These are phyloP conservation scores for Pithys albifrons DNA, from an alignment of 2,113 vertebrate genomes.

Conservation along the genomic window DNA sequence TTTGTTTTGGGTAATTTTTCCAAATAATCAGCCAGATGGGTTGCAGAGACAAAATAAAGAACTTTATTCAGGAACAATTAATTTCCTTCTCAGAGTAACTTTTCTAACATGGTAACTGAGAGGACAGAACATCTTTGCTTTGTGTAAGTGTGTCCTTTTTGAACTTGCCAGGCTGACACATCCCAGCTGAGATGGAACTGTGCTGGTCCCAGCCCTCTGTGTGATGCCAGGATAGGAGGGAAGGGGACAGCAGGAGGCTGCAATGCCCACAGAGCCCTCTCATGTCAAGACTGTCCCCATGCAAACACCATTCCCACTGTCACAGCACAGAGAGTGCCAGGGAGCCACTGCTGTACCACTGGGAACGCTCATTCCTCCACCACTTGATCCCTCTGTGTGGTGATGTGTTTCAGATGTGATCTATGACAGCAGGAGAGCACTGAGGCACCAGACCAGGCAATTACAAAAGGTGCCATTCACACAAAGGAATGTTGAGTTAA, in stretches of 20 bases:
- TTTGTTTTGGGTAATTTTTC: background rate
- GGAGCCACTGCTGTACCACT: background rate
- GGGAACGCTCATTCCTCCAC: background rate
- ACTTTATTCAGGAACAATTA: background rate
- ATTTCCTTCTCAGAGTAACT: background rate
- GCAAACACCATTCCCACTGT: conserved; percentile 1
- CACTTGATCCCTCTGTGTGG: background rate
- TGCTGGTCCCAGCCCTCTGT: conserved; percentile 5
- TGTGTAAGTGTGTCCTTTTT: background rate
- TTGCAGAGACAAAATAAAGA: background rate
- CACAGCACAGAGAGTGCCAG: background rate
- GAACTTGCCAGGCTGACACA: conserved; percentile 39
- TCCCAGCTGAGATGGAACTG: background rate
- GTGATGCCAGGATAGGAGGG: background rate
- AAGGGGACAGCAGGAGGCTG: background rate
- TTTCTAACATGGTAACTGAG: background rate
- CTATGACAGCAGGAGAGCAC: background rate
- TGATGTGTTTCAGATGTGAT: background rate
- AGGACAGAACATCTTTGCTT: background rate
- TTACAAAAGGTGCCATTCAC: background rate
- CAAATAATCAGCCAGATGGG: background rate
- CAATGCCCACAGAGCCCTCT: background rate
- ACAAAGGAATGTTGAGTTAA: conserved; percentile 32
- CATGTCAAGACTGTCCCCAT: background rate
- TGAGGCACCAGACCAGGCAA: conserved; percentile 5